Base-by-base conservation (phyloP, 1,140 invertebrate species). In the Venustaconcha ellipsiformis region DNA sequence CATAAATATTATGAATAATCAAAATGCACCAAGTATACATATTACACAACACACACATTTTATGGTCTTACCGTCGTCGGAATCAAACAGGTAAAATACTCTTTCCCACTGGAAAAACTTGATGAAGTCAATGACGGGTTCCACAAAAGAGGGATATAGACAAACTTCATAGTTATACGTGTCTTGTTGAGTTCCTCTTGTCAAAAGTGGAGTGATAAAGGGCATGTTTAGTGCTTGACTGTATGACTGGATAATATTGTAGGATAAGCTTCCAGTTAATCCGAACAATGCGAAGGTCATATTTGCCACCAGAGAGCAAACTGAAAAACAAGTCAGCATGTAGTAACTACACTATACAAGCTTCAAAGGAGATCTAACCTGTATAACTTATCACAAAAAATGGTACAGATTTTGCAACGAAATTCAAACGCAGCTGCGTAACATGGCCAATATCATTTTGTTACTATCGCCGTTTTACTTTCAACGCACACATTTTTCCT, bases 21-120 rank as follows among this genome's bases (percentile, higher is more conserved):
- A 11, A 6, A 48, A 11, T 48, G 37, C 37, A 48, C 37, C 4
- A 6, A 48, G 11, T 8, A 48, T 6, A 6, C 37, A 11, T 11
- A 48, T 48, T 48, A 48, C 37, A 0, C 37, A 0, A n/a, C 37
- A 48, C 11, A 48, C 37, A 48, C 11, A 94, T 95, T 94, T 92
- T 30, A 26, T 26, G 1, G 2, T 30, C 26, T 30, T 30, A 97
- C 96, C 96, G 88, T 97, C 96, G 88, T 97, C 95, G 17, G 96
- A 96, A 91, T 97, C 96, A 89, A 97, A 98, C 75, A 98, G 92
- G 91, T 97, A 98, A 86, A 97, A 96, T 84, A 98, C 95, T 88
- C 94, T 94, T 82, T 94, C 94, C 96, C 96, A 97, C 60, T 94
- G 94, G 88, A 97, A 97, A 89, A 95, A 95, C 80, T 94, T 92